phyloP scores from a whole-genome alignment of 2,113 vertebrate genomes.

The Bucco capensis region DNA sequence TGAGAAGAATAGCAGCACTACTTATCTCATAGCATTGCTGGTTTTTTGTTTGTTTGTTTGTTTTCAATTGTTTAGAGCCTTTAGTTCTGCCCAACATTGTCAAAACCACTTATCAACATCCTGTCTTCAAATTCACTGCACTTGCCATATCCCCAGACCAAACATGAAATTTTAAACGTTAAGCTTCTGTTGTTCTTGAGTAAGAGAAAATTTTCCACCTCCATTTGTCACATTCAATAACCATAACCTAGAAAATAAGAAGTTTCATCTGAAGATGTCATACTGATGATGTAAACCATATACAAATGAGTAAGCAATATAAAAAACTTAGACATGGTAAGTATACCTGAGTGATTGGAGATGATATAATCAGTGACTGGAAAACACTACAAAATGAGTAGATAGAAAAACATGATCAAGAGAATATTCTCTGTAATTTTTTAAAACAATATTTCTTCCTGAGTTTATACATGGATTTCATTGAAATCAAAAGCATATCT shows the following conservation, averaged over 20 bases:
- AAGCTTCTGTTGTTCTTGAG: background rate
- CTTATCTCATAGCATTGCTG: background rate
- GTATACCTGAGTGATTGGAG: background rate
- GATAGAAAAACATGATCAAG: background rate
- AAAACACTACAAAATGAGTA: background rate
- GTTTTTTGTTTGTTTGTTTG: background rate
- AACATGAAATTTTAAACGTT: conserved; percentile 27
- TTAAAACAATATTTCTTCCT: background rate
- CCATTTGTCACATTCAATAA: conserved; percentile 9
- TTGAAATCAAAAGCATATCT: background rate
- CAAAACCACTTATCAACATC: background rate
- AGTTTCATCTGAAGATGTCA: background rate
- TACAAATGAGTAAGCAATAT: background rate
- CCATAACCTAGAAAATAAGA: background rate
- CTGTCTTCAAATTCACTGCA: background rate
- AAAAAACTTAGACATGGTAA: background rate
- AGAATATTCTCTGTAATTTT: background rate
- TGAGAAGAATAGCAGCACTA: background rate
- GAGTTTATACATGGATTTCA: background rate
- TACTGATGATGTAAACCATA: background rate
- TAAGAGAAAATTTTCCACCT: background rate
- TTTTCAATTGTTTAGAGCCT: background rate
- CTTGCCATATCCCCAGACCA: background rate
- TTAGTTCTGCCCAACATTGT: background rate
- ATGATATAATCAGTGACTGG: background rate